phyloP scores from a whole-genome alignment of 2,888 invertebrate genomes.

The Halictus quadricinctus region DNA sequence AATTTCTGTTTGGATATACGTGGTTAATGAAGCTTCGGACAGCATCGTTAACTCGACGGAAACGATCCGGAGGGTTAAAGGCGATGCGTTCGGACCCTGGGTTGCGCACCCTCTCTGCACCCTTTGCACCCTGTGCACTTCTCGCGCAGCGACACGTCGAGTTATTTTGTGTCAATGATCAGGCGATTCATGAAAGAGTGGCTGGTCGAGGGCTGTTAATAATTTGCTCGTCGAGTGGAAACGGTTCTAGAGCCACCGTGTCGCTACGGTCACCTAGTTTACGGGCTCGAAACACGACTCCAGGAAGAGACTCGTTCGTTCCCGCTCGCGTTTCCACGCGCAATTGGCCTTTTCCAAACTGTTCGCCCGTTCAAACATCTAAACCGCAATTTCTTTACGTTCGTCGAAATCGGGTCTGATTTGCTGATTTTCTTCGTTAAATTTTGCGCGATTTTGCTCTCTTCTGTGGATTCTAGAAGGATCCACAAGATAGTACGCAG shows the following conservation, averaged over 20 bases:
- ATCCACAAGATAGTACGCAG: too few relatives aligned
- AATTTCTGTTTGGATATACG: neutral
- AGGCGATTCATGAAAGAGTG: slow-evolving; percentile 27
- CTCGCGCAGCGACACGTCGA: neutral
- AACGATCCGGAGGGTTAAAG: neutral
- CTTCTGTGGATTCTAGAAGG: too few relatives aligned
- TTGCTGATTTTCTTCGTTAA: neutral
- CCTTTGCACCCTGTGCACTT: neutral
- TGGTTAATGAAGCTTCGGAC: neutral
- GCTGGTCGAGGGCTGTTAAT: slow-evolving; percentile 31
- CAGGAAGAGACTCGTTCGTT: slow-evolving; percentile 65
- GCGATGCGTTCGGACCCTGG: neutral
- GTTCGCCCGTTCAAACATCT: neutral
- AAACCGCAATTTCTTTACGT: neutral
- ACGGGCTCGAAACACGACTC: slow-evolving; percentile 63
- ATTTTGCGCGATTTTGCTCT: neutral
- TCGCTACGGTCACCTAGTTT: slow-evolving; percentile 53
- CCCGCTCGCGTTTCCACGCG: slow-evolving; percentile 52
- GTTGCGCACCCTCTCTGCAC: neutral
- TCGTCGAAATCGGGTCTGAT: neutral
- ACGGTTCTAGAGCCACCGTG: neutral
- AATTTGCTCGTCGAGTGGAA: slow-evolving; percentile 21
- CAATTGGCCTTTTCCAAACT: slow-evolving; percentile 63
- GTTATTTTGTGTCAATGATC: slow-evolving; percentile 32
- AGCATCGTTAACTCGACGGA: slow-evolving; percentile 12